phyloP scores from a whole-genome alignment of 2,113 vertebrate species.

The Austrofundulus limnaeus region DNA sequence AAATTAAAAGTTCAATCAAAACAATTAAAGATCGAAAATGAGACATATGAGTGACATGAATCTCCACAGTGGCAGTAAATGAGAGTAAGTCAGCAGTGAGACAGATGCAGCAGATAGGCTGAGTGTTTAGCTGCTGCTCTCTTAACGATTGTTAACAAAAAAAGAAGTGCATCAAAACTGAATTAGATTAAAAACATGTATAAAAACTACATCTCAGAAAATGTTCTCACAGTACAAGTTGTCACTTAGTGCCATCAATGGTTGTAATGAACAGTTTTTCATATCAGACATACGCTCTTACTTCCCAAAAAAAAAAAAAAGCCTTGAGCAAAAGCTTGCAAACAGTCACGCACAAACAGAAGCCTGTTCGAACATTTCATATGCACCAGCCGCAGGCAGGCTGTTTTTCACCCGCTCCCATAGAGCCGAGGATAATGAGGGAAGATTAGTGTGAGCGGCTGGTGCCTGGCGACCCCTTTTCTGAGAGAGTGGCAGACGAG shows the following conservation, averaged over 20 bases:
- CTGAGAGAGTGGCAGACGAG: slow-evolving; percentile 47
- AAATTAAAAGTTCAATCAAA: slow-evolving; percentile 60
- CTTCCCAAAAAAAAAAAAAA: too few relatives aligned
- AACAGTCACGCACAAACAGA: slow-evolving; percentile 31
- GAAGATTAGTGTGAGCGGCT: slow-evolving; percentile 73
- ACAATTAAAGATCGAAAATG: slow-evolving; percentile 50
- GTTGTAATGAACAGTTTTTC: slow-evolving; percentile 24
- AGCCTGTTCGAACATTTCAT: slow-evolving; percentile 9
- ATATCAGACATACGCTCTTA: slow-evolving; percentile 23
- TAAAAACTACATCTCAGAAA: neutral
- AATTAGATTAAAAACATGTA: slow-evolving; percentile 32
- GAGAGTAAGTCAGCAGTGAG: slow-evolving; percentile 5
- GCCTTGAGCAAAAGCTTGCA: slow-evolving; percentile 10
- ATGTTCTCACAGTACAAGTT: neutral
- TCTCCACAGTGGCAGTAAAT: slow-evolving; percentile 22
- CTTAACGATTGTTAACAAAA: slow-evolving; percentile 28
- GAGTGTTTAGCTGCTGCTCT: slow-evolving; percentile 11
- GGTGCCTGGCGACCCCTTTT: slow-evolving; percentile 61
- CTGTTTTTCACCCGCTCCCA: slow-evolving; percentile 63
- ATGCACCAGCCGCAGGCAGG: slow-evolving; percentile 13
- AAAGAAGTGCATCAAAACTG: slow-evolving; percentile 25
- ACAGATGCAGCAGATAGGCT: neutral
- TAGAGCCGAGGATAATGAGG: slow-evolving; percentile 68
- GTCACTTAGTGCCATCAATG: slow-evolving; percentile 27
- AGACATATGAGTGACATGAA: slow-evolving; percentile 24